phyloP scores from a whole-genome alignment of 2,888 invertebrate genomes.

The Trichacis sp. region DNA sequence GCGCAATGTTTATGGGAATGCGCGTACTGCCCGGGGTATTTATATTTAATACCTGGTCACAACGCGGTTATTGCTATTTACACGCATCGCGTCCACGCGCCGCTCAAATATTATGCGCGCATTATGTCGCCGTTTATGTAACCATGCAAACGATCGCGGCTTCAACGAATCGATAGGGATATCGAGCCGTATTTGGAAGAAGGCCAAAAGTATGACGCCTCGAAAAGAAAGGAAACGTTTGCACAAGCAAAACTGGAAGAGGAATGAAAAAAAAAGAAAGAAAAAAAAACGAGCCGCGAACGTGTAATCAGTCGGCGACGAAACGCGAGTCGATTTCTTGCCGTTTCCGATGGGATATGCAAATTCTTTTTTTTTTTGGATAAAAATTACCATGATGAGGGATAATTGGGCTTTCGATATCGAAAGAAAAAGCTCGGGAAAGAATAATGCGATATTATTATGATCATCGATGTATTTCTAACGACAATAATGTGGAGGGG shows the following conservation, averaged over 20 bases:
- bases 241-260: not conserved
- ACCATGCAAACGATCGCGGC: slow-evolving; percentile 30
- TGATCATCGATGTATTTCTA: too few species aligned
- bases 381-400: not conserved
- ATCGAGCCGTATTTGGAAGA: slow-evolving; percentile 31
- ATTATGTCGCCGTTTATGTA: slow-evolving; percentile 38
- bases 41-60: slow-evolving; percentile 31
- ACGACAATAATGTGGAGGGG: too few species aligned
- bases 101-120: slow-evolving; percentile 30
- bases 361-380: not conserved
- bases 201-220: slow-evolving; percentile 31
- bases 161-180: slow-evolving; percentile 18
- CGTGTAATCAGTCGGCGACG: not conserved
- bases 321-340: not conserved
- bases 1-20: slow-evolving; percentile 11
- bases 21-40: slow-evolving; percentile 17
- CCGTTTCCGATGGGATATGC: not conserved
- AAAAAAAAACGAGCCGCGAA: not conserved
- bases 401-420: not conserved
- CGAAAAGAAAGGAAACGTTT: slow-evolving; percentile 5
- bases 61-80: slow-evolving; percentile 34
- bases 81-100: slow-evolving; percentile 24
- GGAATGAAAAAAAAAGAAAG: too few species aligned
- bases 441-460: too few species aligned
- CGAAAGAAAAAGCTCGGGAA: slow-evolving; percentile 26